Base-by-base conservation (phyloP, 2,888 invertebrate species). In the Euzetes globulus region DNA sequence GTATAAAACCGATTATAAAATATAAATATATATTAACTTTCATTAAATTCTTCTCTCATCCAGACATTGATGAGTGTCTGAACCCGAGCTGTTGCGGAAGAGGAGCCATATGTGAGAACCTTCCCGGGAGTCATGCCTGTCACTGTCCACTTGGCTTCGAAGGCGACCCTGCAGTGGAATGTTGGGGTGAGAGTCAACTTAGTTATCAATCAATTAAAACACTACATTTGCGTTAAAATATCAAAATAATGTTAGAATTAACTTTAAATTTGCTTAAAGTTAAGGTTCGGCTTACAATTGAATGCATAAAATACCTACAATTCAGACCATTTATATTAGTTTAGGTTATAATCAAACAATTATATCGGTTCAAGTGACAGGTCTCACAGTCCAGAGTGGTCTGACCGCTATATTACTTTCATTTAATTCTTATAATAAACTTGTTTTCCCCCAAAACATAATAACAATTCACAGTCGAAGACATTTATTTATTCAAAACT, bases 51-150 rank as follows among this genome's bases (percentile, higher is more conserved):
- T n/a, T 13, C 15, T 47, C 47, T 17, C 47, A 47, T 47, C 17
- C 47, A 88, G 94, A 95, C 85, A 88, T 94, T 79, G 88, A 95
- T 82, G 94, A 95, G 86, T 95, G 94, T 84, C 84, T 86, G 80
- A 86, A 89, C 82, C 89, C 91, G 71, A 88, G 88, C 80, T 88
- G 90, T 78, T 94, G 94, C 82, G 94, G 93, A 76, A 85, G 73
- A 9, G 77, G 77, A n/a, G 79, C 94, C 58, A 81, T 89, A 73
- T 94, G 94, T 83, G 87, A 88, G 78, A 94, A 94, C 83, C 87
- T 87, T 77, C 89, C 89, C 74, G 94, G 94, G 81, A 94, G 78
- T 68, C 78, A 93, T 75, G 27, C 63, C 47, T 79, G 79, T 70
- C 76, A 75, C 29, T 79, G 79, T 75, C 79, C 79, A n/a, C 74